Evolutionary conservation across 2,113 vertebrate genomes (phyloP).

Genomic region (Gopherus flavomarginatus): DNA sequence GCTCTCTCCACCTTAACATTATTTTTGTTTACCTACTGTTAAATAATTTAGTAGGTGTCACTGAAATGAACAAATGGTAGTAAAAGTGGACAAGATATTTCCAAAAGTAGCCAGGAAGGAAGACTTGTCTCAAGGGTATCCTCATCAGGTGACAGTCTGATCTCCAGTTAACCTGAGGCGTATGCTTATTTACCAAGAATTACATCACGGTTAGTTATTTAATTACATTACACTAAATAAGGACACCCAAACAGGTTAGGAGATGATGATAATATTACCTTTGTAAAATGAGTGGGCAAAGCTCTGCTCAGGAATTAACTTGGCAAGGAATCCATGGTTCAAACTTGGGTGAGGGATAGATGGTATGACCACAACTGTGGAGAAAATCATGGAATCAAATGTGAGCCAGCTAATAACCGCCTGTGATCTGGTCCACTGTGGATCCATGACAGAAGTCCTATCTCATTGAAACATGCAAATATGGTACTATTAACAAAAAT

Average conservation of each 20-base stretch:
- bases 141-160: slow-evolving; percentile 31
- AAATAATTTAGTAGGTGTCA: background rate
- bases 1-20: background rate
- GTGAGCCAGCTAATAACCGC: slow-evolving; percentile 75
- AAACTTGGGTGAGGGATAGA: slow-evolving; percentile 87
- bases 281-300: slow-evolving; percentile 87
- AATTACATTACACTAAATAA: slow-evolving; percentile 71
- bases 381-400: slow-evolving; percentile 82
- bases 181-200: slow-evolving; percentile 67
- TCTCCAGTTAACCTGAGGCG: slow-evolving; percentile 73
- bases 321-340: slow-evolving; percentile 88
- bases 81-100: slow-evolving; percentile 39
- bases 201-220: slow-evolving; percentile 65
- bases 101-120: slow-evolving; percentile 45
- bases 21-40: background rate
- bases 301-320: slow-evolving; percentile 87
- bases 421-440: slow-evolving; percentile 69
- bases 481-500: slow-evolving; percentile 48
- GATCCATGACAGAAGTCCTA: slow-evolving; percentile 68
- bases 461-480: slow-evolving; percentile 73
- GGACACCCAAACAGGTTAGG: slow-evolving; percentile 74
- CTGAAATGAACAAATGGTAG: slow-evolving; percentile 12
- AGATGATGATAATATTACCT: slow-evolving; percentile 82
- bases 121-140: slow-evolving; percentile 46
- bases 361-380: slow-evolving; percentile 86